Conservation (phyloP, 2,888 invertebrate genomes). For the Sepiola atlantica region DNA sequence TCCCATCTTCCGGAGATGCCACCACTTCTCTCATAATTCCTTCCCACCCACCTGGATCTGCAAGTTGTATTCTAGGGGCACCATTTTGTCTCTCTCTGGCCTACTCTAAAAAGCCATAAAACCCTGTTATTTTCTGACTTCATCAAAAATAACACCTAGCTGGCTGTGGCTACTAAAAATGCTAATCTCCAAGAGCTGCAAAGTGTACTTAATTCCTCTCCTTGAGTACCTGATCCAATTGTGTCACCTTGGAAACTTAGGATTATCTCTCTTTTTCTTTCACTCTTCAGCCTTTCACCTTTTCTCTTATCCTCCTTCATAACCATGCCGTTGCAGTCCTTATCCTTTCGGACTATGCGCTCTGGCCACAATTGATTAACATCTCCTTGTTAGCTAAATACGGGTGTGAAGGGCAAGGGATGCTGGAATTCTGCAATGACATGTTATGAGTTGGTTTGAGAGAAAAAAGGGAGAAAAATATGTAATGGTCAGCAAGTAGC, state of each 20-base stretch:
- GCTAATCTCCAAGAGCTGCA: neutral
- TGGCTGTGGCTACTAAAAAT: neutral
- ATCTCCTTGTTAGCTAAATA: neutral
- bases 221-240: neutral
- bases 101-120: neutral
- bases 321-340: neutral
- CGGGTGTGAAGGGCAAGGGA: neutral
- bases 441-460: neutral
- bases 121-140: conserved; percentile 2
- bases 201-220: neutral
- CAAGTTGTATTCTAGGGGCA: neutral
- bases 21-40: neutral
- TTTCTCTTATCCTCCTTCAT: neutral
- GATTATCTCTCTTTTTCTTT: neutral
- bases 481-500: neutral
- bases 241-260: neutral
- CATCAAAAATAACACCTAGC: neutral
- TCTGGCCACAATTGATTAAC: neutral
- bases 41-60: neutral
- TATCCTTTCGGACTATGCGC: neutral
- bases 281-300: neutral
- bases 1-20: neutral
- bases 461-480: neutral
- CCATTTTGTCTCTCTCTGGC: neutral
- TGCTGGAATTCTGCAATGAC: neutral